A percentile compares a stretch with the other conserved stretches of the same genome.
Conservation (phyloP, 2,113 vertebrate species). For the Spheniscus mendiculus region DNA sequence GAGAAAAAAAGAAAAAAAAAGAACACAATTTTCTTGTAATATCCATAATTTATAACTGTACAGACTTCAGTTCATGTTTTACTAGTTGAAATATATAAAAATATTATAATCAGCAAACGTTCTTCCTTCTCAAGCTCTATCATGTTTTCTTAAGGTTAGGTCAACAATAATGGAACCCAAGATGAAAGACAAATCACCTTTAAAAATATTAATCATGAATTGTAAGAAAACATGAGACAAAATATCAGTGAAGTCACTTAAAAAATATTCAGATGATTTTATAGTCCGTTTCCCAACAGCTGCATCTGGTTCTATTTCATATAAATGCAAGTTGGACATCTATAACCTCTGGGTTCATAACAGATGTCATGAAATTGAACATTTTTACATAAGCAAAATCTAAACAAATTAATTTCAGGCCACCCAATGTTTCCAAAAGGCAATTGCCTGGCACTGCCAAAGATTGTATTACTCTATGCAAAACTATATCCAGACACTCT, state of each 20-base stretch:
- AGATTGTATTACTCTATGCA: constrained; percentile 1
- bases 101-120: neutral
- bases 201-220: constrained; percentile 32
- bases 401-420: neutral
- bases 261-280: constrained; percentile 43
- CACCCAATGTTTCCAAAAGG: constrained; percentile 19
- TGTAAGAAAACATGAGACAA: constrained; percentile 14
- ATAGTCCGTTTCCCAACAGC: neutral
- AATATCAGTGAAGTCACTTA: constrained; percentile 22
- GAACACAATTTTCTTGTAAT: neutral
- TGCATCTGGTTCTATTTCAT: constrained; percentile 47
- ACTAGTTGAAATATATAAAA: neutral
- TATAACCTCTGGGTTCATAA: neutral
- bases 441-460: neutral
- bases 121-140: neutral
- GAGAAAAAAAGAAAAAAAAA: neutral
- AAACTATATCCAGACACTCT: neutral
- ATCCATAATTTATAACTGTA: neutral
- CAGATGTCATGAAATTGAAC: constrained; percentile 1
- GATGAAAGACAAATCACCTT: constrained; percentile 49
- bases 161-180: neutral
- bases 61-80: neutral
- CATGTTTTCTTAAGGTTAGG: neutral
- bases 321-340: neutral
- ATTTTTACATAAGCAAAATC: constrained; percentile 25